A percentile compares a stretch with the other conserved stretches of the same genome.
phyloP scores from a whole-genome alignment of 1,140 invertebrate species.

The Delia radicum region DNA sequence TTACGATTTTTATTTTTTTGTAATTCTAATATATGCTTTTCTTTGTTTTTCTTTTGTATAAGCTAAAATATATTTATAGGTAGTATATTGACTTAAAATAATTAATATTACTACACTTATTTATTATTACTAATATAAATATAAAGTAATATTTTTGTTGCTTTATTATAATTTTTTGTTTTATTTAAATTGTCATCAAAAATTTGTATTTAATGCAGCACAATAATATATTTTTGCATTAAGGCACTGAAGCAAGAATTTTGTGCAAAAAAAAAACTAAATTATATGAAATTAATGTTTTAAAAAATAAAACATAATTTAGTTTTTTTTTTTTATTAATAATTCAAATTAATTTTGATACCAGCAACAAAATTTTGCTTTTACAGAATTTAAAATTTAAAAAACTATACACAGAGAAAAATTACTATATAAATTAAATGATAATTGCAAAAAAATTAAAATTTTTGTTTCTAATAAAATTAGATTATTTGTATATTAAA shows the following conservation, averaged over 20 bases:
- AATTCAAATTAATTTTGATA: neutral
- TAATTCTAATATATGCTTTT: neutral
- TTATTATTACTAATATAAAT: slow-evolving; percentile 2
- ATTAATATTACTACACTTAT: neutral
- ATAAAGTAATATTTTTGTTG: slow-evolving; percentile 15
- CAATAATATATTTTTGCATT: slow-evolving; percentile 37
- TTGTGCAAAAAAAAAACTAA: slow-evolving; percentile 35
- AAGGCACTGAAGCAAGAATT: slow-evolving; percentile 54
- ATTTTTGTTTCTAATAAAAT: neutral
- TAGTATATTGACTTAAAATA: slow-evolving; percentile 14
- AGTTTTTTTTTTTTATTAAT: neutral
- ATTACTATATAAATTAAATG: neutral
- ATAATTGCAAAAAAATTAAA: neutral
- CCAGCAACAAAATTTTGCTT: slow-evolving; percentile 1
- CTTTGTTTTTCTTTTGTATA: neutral
- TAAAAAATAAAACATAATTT: neutral
- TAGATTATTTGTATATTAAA: neutral
- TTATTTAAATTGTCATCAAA: neutral
- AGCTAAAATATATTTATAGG: neutral
- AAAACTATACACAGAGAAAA: neutral
- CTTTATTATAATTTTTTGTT: neutral
- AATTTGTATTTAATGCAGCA: slow-evolving; percentile 22
- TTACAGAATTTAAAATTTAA: neutral
- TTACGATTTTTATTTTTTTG: neutral
- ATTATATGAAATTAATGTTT: neutral